phyloP scores from a whole-genome alignment of 2,888 invertebrate genomes.

The Ennomos fuscantarius region DNA sequence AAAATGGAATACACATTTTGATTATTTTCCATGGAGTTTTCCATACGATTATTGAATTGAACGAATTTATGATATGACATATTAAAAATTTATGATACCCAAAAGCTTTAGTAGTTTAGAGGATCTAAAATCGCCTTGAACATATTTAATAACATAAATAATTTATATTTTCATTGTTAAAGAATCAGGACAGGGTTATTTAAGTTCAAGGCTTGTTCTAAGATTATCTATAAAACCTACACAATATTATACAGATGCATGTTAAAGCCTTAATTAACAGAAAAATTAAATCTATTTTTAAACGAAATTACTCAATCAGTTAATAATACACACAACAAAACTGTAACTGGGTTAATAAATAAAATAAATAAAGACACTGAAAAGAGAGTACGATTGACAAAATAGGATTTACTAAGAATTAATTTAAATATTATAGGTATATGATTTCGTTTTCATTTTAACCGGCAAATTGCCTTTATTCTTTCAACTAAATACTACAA shows the following conservation, averaged over 20 bases:
- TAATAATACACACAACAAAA: no score
- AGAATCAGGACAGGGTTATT: constrained; percentile 26
- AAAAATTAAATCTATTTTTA: no score
- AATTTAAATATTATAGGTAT: no score
- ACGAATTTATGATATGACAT: constrained; percentile 29
- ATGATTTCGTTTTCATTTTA: no score
- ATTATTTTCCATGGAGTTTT: neutral
- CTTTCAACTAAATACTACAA: no score
- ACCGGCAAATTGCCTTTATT: no score
- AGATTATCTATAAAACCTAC: neutral
- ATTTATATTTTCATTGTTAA: constrained; percentile 28
- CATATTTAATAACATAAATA: constrained; percentile 24
- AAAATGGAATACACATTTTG: no score
- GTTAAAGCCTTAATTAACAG: neutral
- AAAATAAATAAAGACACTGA: no score
- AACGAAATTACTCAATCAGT: neutral
- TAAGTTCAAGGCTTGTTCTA: constrained; percentile 18
- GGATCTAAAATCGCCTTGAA: constrained; percentile 25
- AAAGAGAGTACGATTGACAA: no score
- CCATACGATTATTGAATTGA: constrained; percentile 11
- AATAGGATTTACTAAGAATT: no score
- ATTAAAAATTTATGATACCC: constrained; percentile 19
- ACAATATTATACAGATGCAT: neutral
- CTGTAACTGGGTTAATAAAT: no score
- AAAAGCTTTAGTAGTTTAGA: constrained; percentile 16